Base-by-base conservation (phyloP, 2,888 invertebrate genomes). In the Ophion ellenae region DNA sequence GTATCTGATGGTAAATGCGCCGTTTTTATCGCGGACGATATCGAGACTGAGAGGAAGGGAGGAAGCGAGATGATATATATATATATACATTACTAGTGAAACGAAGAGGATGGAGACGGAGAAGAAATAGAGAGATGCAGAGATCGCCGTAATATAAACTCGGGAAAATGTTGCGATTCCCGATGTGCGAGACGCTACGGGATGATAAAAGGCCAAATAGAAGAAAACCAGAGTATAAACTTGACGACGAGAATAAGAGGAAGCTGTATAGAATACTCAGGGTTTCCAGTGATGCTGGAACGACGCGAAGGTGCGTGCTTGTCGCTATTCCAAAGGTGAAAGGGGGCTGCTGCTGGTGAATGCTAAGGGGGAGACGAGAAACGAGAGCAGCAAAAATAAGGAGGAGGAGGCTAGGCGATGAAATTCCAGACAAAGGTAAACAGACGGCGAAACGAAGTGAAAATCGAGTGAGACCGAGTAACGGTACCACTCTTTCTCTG, bases 341-440 rank as follows among this genome's bases (percentile, higher is more conserved):
- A 83, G 36, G 66, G 64, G 74, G 47, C 61, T 78, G 47, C 71
- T 45, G 40, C 66, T 63, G 20, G 57, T 75, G 81, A 74, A 79
- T 82, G 75, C 64, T 20, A 67, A 71, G 66, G 66, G 53, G 78
- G 86, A 79, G 81, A 75, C 69, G 81, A 75, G 81, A 77, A 84
- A 78, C 78, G 74, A 45, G 81, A 84, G 78, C 79, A 32, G 78
- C 81, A 53, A 53, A 53, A 53, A 17, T 70, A 61, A 81, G 59
- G 28, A 28, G 67, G 78, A 73, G 73, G 73, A 77, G 83, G 78
- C 86, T 69, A 66, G 75, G 67, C 83, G 86, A 86, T 86, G 81
- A 84, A 84, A 86, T 86, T 86, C 86, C 83, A 84, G 86, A 84
- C 83, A 78, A 77, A 84, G 82, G 84, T 86, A 86, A 86, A 85